A percentile compares a stretch with the other conserved stretches of the same genome.
These are phyloP conservation scores for Julus scandinavius DNA, from an alignment of 2,888 invertebrate species.

Conservation along the genomic window DNA sequence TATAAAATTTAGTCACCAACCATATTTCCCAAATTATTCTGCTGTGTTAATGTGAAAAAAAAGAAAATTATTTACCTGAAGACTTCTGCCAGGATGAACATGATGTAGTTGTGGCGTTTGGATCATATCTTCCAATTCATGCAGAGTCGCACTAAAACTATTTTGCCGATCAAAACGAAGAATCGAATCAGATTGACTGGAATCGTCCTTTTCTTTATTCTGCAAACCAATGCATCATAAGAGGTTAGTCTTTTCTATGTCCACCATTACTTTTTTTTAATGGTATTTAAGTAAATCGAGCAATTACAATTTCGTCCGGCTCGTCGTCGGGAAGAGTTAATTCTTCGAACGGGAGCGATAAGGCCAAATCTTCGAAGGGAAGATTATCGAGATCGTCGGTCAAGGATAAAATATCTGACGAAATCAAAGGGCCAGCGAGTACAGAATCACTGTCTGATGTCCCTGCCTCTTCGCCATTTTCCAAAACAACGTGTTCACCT, in stretches of 20 bases:
- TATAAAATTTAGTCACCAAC: neutral
- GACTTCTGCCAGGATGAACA: constrained; percentile 51
- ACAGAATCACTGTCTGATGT: constrained; percentile 49
- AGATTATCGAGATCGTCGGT: constrained; percentile 50
- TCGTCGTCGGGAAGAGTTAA: constrained; percentile 49
- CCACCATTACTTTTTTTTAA: neutral
- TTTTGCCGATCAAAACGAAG: constrained; percentile 45
- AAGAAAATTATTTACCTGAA: constrained; percentile 49
- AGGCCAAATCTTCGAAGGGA: constrained; percentile 50
- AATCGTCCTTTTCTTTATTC: constrained; percentile 46
- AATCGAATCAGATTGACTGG: neutral
- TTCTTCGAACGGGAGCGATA: constrained; percentile 44
- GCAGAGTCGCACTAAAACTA: constrained; percentile 51
- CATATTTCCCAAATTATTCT: neutral
- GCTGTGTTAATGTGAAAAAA: neutral
- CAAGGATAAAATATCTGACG: constrained; percentile 47
- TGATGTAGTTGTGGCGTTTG: constrained; percentile 73
- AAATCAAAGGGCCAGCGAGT: constrained; percentile 43
- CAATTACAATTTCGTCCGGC: constrained; percentile 47
- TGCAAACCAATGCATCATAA: neutral
- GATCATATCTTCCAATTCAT: constrained; percentile 70
- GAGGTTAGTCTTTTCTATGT: neutral
- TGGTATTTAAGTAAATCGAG: neutral
- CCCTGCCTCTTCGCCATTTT: constrained; percentile 31
- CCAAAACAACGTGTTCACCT: constrained; percentile 54